Percentiles rank a stretch among this genome's conserved stretches.
These are phyloP conservation scores for Poecilia gillii DNA, from an alignment of 2,797 vertebrate genomes.

Conservation along the genomic window DNA sequence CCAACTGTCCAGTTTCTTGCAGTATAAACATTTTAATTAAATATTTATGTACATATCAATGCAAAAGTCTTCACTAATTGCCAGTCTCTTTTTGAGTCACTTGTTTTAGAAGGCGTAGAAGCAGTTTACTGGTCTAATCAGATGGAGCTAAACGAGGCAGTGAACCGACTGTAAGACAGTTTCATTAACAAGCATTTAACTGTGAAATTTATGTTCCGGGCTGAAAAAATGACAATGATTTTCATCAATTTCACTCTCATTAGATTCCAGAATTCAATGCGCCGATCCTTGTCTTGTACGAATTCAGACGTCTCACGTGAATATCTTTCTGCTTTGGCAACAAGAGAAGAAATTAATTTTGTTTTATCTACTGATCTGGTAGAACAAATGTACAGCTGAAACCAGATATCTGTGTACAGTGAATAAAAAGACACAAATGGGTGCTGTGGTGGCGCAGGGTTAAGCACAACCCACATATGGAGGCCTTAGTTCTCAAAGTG, in stretches of 20 bases:
- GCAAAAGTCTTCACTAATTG: constrained; percentile 14
- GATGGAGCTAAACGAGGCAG: constrained; percentile 67
- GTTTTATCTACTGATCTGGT: not conserved
- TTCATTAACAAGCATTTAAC: constrained; percentile 76
- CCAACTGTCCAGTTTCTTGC: not conserved
- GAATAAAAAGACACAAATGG: no score
- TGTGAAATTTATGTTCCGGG: constrained; percentile 73
- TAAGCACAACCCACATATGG: no score
- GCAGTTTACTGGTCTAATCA: constrained; percentile 65
- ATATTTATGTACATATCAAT: not conserved
- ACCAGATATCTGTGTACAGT: no score
- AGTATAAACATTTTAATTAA: constrained; percentile 1
- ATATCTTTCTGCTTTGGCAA: not conserved
- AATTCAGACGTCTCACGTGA: not conserved
- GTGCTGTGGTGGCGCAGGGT: no score
- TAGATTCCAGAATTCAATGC: constrained; percentile 21
- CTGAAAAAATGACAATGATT: constrained; percentile 58
- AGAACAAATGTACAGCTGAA: not conserved
- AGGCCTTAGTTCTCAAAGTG: no score
- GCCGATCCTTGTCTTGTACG: not conserved
- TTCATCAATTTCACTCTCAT: constrained; percentile 55
- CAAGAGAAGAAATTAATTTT: not conserved
- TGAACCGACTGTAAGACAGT: constrained; percentile 75
- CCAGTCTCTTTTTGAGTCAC: constrained; percentile 25
- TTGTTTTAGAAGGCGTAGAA: constrained; percentile 41